Conservation (phyloP, 2,113 vertebrate species). For the Albula glossodonta region DNA sequence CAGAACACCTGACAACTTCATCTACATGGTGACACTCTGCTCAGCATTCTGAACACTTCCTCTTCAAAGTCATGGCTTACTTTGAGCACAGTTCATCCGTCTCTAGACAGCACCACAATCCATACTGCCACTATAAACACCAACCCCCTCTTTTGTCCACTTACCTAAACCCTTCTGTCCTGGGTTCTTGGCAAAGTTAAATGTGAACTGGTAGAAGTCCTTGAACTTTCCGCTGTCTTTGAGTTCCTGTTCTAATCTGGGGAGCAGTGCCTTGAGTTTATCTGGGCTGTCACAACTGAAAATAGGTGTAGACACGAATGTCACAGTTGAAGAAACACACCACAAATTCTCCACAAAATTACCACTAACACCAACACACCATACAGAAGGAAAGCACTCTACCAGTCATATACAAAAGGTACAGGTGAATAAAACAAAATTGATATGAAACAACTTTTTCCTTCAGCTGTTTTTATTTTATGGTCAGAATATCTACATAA, state of each 20-base stretch:
- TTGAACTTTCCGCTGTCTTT: constrained; percentile 90
- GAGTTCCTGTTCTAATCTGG: constrained; percentile 89
- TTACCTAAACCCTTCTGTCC: constrained; percentile 94
- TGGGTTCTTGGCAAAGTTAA: constrained; percentile 94
- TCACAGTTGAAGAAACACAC: background rate
- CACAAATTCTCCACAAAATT: background rate
- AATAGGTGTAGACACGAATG: constrained; percentile 35
- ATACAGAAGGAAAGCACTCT: background rate
- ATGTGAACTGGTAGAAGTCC: constrained; percentile 97
- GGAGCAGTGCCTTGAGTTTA: constrained; percentile 85
- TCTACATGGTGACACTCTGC: background rate
- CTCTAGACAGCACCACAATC: background rate
- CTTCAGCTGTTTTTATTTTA: too few species aligned
- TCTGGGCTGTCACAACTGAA: constrained; percentile 89
- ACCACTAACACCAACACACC: background rate
- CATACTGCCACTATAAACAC: too few species aligned
- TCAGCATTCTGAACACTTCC: background rate
- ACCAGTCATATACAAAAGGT: too few species aligned
- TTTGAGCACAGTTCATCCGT: background rate
- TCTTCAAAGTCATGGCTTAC: background rate
- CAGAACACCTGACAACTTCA: background rate
- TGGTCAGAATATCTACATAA: too few species aligned
- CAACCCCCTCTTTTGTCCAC: background rate
- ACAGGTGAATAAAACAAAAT: background rate
- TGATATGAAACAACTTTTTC: too few species aligned